Base-by-base conservation (phyloP, 2,888 invertebrate genomes). In the Celastrina argiolus region DNA sequence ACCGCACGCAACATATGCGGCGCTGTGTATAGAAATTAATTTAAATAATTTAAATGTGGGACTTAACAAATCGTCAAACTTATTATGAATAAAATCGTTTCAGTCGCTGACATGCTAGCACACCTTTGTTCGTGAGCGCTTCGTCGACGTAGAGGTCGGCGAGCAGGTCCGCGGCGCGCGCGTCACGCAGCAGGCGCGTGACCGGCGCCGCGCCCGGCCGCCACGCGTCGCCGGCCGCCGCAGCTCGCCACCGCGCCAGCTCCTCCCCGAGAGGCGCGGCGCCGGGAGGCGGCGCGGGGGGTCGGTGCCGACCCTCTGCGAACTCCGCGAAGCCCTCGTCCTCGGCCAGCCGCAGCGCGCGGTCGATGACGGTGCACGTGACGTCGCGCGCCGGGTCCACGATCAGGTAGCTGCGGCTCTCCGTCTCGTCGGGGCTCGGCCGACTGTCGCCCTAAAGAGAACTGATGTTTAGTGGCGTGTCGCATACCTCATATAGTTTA, bases 41-140 rank as follows among this genome's bases (percentile, higher is more conserved):
- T n/a, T n/a, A n/a, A n/a, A n/a, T n/a, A n/a, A n/a, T n/a, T n/a
- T n/a, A n/a, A n/a, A n/a, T n/a, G n/a, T n/a, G n/a, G n/a, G n/a
- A n/a, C n/a, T n/a, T n/a, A n/a, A n/a, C n/a, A 22, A 34, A 8
- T 7, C 18, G n/a, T 58, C 28, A 28, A 42, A n/a, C 12, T 59
- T 16, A 16, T n/a, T 42, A 14, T 18, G 1, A 45, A 18, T 45
- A 16, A 8, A 8, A 45, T 18, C 16, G 2, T 61, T 39, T 28
- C 45, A 34, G n/a, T 22, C 36, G 26, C 12, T 59, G 34, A 26
- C 14, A 0, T 56, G 28, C 36, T 45, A 45, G 42, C 69, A 69
- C 63, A 90, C 91, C 87, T 81, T 80, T 89, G 69, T 90, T 88
- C 42, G 91, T 90, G 74, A 86, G 78, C 68, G 83, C 80, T 69